These are phyloP conservation scores for Fulmarus glacialis DNA, from an alignment of 2,113 vertebrate genomes.

Conservation along the genomic window DNA sequence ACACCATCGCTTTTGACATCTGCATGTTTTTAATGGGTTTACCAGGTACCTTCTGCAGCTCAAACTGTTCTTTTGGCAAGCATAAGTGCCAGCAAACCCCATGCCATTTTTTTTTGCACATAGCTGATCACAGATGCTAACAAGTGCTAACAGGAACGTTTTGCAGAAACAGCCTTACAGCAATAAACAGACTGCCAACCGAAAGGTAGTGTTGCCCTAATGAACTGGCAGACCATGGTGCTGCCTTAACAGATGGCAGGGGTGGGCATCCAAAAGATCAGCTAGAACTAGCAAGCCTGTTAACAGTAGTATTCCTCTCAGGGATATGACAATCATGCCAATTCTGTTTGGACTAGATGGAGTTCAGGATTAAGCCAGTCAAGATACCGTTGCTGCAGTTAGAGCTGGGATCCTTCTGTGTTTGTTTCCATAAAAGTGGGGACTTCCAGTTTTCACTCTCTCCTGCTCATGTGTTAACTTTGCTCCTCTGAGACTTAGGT, in stretches of 20 bases:
- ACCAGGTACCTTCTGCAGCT: constrained; percentile 46
- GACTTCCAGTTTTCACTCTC: neutral
- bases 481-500: neutral
- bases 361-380: neutral
- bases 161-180: neutral
- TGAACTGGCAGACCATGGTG: neutral
- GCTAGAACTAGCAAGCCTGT: neutral
- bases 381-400: neutral
- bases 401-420: neutral
- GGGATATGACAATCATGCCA: neutral
- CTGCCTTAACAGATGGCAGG: constrained; percentile 40
- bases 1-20: constrained; percentile 1
- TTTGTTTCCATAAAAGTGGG: neutral
- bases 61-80: constrained; percentile 59
- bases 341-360: neutral
- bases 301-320: neutral
- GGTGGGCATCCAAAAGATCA: constrained; percentile 45
- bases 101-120: constrained; percentile 19
- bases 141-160: constrained; percentile 28
- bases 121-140: constrained; percentile 37
- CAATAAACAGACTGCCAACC: constrained; percentile 21
- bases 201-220: neutral
- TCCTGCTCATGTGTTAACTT: neutral
- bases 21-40: constrained; percentile 37
- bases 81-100: neutral